phyloP scores from a whole-genome alignment of 2,113 vertebrate genomes.

The Triplophysa tibetana region DNA sequence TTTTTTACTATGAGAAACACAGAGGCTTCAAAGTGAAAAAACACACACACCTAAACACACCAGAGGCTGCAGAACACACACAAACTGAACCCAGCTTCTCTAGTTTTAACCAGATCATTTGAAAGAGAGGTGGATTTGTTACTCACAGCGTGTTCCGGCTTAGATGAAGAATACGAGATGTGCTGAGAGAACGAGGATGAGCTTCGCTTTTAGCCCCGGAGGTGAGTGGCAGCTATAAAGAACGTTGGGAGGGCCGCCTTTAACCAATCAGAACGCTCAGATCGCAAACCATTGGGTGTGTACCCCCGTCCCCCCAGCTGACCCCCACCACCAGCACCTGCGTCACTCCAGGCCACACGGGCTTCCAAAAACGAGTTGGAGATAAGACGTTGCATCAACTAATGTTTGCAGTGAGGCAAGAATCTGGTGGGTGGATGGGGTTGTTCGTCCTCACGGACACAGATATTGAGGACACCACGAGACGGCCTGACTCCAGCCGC shows the following conservation, averaged over 20 bases:
- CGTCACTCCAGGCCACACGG: constrained; percentile 45
- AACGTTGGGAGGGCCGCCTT: constrained; percentile 62
- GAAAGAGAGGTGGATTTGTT: background rate
- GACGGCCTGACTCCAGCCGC: background rate
- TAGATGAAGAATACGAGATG: constrained; percentile 1
- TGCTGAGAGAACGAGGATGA: constrained; percentile 30
- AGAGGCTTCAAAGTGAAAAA: too few relatives aligned
- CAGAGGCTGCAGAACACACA: background rate
- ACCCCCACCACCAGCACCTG: constrained; percentile 37
- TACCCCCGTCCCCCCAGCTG: constrained; percentile 34
- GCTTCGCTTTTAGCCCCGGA: constrained; percentile 61
- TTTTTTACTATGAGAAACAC: too few relatives aligned
- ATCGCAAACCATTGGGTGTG: constrained; percentile 41
- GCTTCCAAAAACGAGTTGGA: constrained; percentile 27
- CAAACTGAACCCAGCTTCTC: background rate
- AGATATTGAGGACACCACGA: background rate
- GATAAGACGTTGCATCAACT: constrained; percentile 53
- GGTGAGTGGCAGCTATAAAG: constrained; percentile 68
- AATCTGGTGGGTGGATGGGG: background rate
- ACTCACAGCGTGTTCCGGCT: constrained; percentile 29
- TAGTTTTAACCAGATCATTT: background rate
- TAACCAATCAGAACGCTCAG: constrained; percentile 65
- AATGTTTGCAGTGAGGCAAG: constrained; percentile 47
- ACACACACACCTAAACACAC: background rate
- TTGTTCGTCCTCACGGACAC: constrained; percentile 4